Evolutionary conservation across 2,888 invertebrate species (phyloP).

Genomic region (Beris morrisii): DNA sequence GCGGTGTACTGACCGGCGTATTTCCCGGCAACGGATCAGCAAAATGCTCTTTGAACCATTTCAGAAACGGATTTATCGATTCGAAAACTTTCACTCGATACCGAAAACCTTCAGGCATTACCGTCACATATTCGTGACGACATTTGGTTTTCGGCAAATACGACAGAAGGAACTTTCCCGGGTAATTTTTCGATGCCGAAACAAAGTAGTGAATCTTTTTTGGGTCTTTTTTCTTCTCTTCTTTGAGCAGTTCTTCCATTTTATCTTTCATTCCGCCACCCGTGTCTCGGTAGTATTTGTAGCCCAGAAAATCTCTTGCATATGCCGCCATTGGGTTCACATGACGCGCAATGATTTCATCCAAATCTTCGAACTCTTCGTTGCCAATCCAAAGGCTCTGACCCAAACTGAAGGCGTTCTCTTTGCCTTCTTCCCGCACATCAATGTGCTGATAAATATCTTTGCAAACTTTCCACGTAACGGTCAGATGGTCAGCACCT

Average conservation of each 20-base stretch:
- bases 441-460: constrained; percentile 96
- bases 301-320: constrained; percentile 86
- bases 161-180: constrained; percentile 91
- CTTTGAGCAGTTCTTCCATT: constrained; percentile 82
- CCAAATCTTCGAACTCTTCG: constrained; percentile 97
- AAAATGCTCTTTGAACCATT: constrained; percentile 99
- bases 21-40: constrained; percentile 80
- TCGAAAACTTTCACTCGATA: constrained; percentile 89
- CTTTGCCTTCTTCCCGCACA: constrained; percentile 92
- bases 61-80: constrained; percentile 69
- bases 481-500: constrained; percentile 93
- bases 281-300: constrained; percentile 85
- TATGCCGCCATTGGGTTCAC: constrained; percentile 96
- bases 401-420: constrained; percentile 93
- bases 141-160: constrained; percentile 85
- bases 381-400: constrained; percentile 82
- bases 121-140: constrained; percentile 89
- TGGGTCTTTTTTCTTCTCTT: constrained; percentile 85
- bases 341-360: constrained; percentile 97
- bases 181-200: constrained; percentile 80
- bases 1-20: constrained; percentile 71
- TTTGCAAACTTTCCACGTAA: constrained; percentile 98
- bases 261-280: constrained; percentile 80
- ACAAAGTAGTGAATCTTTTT: constrained; percentile 88
- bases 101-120: constrained; percentile 89